Percentiles rank a stretch among this genome's conserved stretches.
phyloP scores from a whole-genome alignment of 2,797 vertebrate genomes.

The Platyrinchus mystaceus region DNA sequence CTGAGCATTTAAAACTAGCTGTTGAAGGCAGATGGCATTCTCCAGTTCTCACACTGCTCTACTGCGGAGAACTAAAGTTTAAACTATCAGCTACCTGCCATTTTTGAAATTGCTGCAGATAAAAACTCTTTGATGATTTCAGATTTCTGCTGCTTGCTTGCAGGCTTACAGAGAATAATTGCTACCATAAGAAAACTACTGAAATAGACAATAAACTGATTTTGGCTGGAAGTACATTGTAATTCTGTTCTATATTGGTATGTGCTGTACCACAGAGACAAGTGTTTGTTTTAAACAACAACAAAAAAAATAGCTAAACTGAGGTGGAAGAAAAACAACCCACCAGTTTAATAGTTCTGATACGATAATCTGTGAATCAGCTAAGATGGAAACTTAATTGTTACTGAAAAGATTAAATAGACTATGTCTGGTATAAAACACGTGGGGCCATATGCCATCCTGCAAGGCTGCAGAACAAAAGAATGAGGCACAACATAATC shows the following conservation, averaged over 20 bases:
- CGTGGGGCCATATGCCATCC: neutral
- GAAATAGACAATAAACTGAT: conserved; percentile 81
- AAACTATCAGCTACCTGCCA: conserved; percentile 81
- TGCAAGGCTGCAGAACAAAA: neutral
- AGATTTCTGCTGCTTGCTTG: conserved; percentile 78
- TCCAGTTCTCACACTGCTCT: conserved; percentile 72
- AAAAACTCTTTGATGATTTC: conserved; percentile 81
- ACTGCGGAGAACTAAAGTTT: conserved; percentile 75
- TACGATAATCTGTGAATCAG: conserved; percentile 67
- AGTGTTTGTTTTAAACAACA: conserved; percentile 79
- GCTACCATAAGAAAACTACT: conserved; percentile 78
- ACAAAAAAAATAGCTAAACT: conserved; percentile 43
- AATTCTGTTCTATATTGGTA: conserved; percentile 79
- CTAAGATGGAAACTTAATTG: conserved; percentile 68
- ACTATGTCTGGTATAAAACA: conserved; percentile 30
- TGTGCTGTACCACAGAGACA: conserved; percentile 68
- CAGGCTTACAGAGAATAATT: conserved; percentile 81
- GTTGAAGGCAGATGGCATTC: conserved; percentile 75
- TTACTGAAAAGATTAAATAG: conserved; percentile 62
- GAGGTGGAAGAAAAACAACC: conserved; percentile 58
- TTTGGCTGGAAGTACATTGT: conserved; percentile 79
- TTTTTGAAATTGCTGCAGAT: conserved; percentile 79
- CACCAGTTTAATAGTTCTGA: conserved; percentile 66
- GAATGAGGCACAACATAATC: neutral
- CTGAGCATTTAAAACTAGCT: conserved; percentile 67